Evolutionary conservation across 2,888 invertebrate genomes (phyloP), one percentile per base, ranked within the genome.

Genomic region (Rhogogaster chlorosoma): DNA sequence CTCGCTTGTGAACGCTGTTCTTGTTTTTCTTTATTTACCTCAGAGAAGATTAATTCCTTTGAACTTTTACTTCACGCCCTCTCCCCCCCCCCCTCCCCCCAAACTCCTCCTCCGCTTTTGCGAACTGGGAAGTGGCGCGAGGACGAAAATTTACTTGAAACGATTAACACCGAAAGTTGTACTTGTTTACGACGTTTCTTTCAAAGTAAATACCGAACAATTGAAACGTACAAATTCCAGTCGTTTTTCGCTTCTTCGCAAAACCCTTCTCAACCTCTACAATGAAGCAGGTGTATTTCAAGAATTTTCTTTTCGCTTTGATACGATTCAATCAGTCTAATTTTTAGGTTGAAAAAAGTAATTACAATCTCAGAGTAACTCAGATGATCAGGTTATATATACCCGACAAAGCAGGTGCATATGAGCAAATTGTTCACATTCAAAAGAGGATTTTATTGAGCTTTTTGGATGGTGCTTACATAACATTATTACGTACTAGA

Each of bases 11-110:
- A 67, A 67, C 32, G 67, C 26, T 26, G 26, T 32, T 32, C 12
- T 67, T 67, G 29, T 67, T 67, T 67, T 32, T 67, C 29, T 67
- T 67, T 32, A 32, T 67, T 67, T 32, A 42, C 42, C 26, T n/a
- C 38, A n/a, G 10, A 42, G n/a, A 42, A 73, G 73, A 73, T 73
- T 73, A 73, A 73, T 73, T 73, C 29, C 42, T 73, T 73, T 73
- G 38, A 73, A 73, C 73, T 73, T 73, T 67, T 26, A 61, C 26
- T 61, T 22, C 22, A 61, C 61, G 26, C 29, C 29, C 29, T 32
- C 15, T 32, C 10, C 15, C 64, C 29, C 2, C 7, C 18, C 6
- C 29, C 49, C 6, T 12, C 49, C 49, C 3, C 15, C 49, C 5
- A 18, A 53, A 18, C 53, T n/a, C 22, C 26, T 9, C 9, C 1